Base-by-base conservation (phyloP, 1,140 invertebrate species). In the Pectinophora gossypiella region DNA sequence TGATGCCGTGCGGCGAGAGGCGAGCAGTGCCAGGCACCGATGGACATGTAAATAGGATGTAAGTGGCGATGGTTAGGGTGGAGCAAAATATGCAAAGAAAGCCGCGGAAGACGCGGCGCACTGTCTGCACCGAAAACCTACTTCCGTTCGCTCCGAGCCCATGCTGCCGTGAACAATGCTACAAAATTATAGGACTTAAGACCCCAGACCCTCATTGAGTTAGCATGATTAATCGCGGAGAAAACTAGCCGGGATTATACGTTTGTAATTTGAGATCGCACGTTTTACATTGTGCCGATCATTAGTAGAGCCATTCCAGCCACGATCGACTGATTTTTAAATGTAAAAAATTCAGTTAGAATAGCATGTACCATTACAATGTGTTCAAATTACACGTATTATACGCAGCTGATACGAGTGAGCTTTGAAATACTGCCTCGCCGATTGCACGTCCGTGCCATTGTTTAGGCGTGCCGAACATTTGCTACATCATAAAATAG, bases 121-220 rank as follows among this genome's bases (percentile, higher is more conserved):
- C 65, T 54, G 61, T 59, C 20, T 70, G 78, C 71, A 76, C 72
- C 75, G 64, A 75, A 85, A 83, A 83, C 82, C 81, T 73, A 80
- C 76, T 80, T 82, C 66, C 69, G 61, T 71, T 68, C 44, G 61
- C 66, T 60, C 51, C 52, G 50, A 73, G 64, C 53, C 50, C 52
- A 58, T 44, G 54, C 48, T 50, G 70, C 68, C 62, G 68, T 68
- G 68, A 73, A 81, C 76, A 84, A 80, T 75, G 62, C 67, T 54
- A 57, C 54, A 59, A 77, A 75, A 85, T 85, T 82, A 85, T 82
- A 82, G 78, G 64, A 79, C 69, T 85, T 79, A 81, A 20, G 53
- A 59, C 51, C 38, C 67, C 55, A 64, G 65, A 66, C 75, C 64
- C 65, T 75, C 71, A 77, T 74, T 76, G 66, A 67, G 64, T 70